A percentile compares a stretch with the other conserved stretches of the same genome.
phyloP scores from a whole-genome alignment of 35 echinoderm and acorn worm species.

The Acanthaster planci region DNA sequence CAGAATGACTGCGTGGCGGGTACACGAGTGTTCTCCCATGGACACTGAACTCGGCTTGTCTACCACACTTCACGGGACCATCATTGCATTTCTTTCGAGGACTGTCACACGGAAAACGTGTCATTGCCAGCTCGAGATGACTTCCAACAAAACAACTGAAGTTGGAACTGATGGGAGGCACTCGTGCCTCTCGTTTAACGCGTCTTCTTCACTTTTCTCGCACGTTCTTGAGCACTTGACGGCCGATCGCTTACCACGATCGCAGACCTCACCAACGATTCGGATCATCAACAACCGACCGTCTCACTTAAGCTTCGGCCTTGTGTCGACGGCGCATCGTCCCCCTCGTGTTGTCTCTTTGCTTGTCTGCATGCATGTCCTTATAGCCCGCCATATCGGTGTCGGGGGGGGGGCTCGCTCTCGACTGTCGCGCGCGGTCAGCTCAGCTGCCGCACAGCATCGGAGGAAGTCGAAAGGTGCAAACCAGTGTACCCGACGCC shows the following conservation, averaged over 20 bases:
- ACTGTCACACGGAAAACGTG: no score
- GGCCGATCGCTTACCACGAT: conserved; percentile 7
- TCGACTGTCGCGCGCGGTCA: no score
- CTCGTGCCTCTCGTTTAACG: conserved; percentile 15
- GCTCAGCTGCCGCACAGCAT: neutral
- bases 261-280: neutral
- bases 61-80: no score
- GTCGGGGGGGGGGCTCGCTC: neutral
- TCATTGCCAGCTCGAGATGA: no score
- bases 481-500: conserved; percentile 20
- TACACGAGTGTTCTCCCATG: no score
- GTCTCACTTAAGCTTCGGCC: neutral
- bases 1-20: no score
- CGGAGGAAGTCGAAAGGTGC: neutral
- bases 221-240: neutral
- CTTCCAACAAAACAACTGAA: neutral
- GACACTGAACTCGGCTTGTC: no score
- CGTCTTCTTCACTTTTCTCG: neutral
- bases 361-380: no score
- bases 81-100: no score
- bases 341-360: conserved; percentile 11
- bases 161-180: neutral
- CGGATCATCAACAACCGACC: neutral
- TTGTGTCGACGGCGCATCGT: neutral
- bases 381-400: neutral